Base-by-base conservation (phyloP, 2,797 vertebrate genomes). In the Oryzias sinensis region DNA sequence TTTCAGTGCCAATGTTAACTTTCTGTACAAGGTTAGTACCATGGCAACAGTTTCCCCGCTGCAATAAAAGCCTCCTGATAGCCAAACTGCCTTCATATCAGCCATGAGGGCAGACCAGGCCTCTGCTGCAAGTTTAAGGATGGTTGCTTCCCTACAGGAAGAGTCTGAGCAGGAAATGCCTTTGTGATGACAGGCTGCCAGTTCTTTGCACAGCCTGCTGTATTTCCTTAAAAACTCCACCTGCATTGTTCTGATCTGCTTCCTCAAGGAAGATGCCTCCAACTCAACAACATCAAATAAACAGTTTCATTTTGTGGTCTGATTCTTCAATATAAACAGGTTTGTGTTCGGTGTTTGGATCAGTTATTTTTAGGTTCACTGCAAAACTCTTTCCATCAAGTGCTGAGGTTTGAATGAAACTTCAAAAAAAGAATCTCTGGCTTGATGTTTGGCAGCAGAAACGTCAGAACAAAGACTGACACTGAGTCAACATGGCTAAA, bases 131-230 rank as follows among this genome's bases (percentile, higher is more conserved):
- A 58, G 47, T 57, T 70, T 72, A 64, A 72, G 73, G 72, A 82
- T 44, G 53, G 61, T 25, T 66, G 68, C 62, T 73, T 62, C 73
- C 68, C 49, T 79, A 62, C 85, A 87, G 81, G 82, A 88, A 91
- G 81, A 77, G 74, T 68, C 83, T 66, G 53, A 68, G 70, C 74
- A 88, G 91, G 90, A 92, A 91, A 91, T 92, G 86, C 88, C 88
- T 80, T 79, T 83, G 78, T 83, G 84, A 89, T 87, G 79, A 88
- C 82, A 81, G 59, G 56, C 67, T 42, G 73, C 61, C 60, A 65
- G 50, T 85, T 75, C 74, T 77, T 22, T 62, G 66, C 60, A 50
- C 49, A 45, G 44, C 52, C 62, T 43, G 52, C 52, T 48, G 33
- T 57, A 43, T 52, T 74, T 83, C 76, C 74, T 68, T 56, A 44